Conservation (phyloP, 2,797 vertebrate genomes). For the Lepilemur septentrionalis region DNA sequence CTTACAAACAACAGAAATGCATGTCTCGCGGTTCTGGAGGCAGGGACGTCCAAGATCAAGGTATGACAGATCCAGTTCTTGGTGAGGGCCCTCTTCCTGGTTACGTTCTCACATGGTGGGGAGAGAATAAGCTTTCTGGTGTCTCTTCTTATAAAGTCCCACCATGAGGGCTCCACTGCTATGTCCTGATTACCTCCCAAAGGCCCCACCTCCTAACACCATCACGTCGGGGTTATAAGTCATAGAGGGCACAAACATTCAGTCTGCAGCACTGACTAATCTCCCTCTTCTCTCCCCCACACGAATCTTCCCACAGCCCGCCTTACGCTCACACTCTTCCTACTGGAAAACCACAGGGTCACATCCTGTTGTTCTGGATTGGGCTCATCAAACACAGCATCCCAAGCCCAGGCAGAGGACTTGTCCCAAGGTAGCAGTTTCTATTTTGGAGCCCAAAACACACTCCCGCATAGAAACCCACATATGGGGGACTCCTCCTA, state of each 20-base stretch:
- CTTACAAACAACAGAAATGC: neutral
- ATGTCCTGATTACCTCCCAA: neutral
- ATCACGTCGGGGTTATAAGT: neutral
- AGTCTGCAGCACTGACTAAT: neutral
- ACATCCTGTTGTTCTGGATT: neutral
- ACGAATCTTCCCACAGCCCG: neutral
- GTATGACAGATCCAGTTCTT: neutral
- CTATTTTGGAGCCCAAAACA: neutral
- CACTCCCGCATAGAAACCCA: neutral
- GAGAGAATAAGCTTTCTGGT: neutral
- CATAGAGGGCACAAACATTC: neutral
- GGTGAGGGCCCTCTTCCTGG: neutral
- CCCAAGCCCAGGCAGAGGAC: neutral
- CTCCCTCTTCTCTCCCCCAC: neutral
- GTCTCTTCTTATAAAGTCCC: neutral
- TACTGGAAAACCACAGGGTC: neutral
- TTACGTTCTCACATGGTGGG: neutral
- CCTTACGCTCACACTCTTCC: neutral
- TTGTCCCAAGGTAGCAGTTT: neutral
- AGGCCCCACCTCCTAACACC: neutral
- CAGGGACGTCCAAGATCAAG: neutral
- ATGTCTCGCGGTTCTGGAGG: neutral
- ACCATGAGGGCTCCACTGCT: neutral
- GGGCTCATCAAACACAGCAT: neutral
- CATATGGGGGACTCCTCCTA: neutral